Evolutionary conservation across 1,140 invertebrate species (phyloP).

Genomic region (Dreissena rostriformis): DNA sequence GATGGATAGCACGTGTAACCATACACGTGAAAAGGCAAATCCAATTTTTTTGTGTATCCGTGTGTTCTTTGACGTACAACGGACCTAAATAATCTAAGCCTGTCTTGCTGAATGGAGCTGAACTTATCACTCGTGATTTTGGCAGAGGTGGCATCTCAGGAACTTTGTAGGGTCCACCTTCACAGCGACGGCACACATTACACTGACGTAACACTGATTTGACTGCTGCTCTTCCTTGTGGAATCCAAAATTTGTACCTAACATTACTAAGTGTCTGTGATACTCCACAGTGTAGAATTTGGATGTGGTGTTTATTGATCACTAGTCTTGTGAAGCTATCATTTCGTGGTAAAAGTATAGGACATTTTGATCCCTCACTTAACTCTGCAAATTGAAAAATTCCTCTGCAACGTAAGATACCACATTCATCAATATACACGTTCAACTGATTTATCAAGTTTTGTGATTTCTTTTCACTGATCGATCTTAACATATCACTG

Average conservation of each 20-base stretch:
- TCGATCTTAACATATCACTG: background rate
- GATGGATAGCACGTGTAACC: conserved; percentile 27
- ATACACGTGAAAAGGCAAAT: conserved; percentile 30
- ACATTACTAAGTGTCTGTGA: conserved; percentile 26
- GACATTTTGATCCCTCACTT: background rate
- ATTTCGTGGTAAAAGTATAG: conserved; percentile 11
- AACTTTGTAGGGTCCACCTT: conserved; percentile 33
- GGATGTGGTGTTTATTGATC: conserved; percentile 16
- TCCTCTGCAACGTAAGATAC: background rate
- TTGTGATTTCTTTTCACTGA: background rate
- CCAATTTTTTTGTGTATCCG: conserved; percentile 11
- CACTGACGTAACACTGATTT: conserved; percentile 19
- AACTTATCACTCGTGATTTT: background rate
- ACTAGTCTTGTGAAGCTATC: conserved; percentile 33
- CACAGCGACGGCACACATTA: background rate
- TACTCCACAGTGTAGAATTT: conserved; percentile 25
- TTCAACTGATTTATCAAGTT: background rate
- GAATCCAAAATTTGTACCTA: conserved; percentile 37
- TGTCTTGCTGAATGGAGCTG: conserved; percentile 13
- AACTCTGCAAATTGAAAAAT: background rate
- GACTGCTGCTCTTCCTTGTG: conserved; percentile 23
- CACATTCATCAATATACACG: conserved; percentile 2
- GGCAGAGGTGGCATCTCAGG: conserved; percentile 20
- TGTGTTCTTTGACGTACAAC: background rate
- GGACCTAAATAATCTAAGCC: conserved; percentile 32